These are phyloP conservation scores for Muntiacus reevesi DNA, from an alignment of 2,113 vertebrate genomes.

Conservation along the genomic window DNA sequence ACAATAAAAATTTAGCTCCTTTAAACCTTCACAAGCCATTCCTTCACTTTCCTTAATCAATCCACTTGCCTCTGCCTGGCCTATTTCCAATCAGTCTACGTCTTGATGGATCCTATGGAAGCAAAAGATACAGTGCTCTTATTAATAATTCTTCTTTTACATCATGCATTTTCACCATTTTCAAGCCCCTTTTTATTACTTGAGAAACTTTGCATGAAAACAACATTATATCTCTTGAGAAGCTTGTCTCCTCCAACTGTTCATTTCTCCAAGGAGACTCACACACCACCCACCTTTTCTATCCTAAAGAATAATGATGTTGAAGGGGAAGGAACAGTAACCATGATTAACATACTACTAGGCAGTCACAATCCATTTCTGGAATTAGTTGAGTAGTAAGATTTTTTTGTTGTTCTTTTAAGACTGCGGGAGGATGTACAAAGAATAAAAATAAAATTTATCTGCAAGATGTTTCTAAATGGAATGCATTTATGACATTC, in stretches of 20 bases:
- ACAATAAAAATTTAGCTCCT: neutral
- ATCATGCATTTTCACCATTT: constrained; percentile 25
- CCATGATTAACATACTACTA: constrained; percentile 24
- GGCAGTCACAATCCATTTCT: constrained; percentile 18
- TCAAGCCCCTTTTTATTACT: neutral
- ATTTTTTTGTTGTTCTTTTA: constrained; percentile 25
- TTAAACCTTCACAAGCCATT: constrained; percentile 7
- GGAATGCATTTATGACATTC: constrained; percentile 64
- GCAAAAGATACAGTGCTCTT: neutral
- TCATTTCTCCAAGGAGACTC: constrained; percentile 16
- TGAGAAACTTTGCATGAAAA: constrained; percentile 27
- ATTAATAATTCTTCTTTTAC: constrained; percentile 53
- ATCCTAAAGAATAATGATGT: constrained; percentile 25
- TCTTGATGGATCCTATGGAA: constrained; percentile 24
- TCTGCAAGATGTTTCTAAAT: constrained; percentile 62
- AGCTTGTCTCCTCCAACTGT: neutral
- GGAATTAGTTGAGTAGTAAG: constrained; percentile 35
- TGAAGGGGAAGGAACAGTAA: neutral
- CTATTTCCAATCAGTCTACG: neutral
- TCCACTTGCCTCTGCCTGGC: neutral
- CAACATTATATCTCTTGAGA: neutral
- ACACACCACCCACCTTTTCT: constrained; percentile 1
- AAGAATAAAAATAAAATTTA: constrained; percentile 70
- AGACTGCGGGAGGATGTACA: neutral
- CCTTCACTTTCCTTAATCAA: neutral